Conservation (phyloP, 2,113 vertebrate species). For the Chloropsis hardwickii region DNA sequence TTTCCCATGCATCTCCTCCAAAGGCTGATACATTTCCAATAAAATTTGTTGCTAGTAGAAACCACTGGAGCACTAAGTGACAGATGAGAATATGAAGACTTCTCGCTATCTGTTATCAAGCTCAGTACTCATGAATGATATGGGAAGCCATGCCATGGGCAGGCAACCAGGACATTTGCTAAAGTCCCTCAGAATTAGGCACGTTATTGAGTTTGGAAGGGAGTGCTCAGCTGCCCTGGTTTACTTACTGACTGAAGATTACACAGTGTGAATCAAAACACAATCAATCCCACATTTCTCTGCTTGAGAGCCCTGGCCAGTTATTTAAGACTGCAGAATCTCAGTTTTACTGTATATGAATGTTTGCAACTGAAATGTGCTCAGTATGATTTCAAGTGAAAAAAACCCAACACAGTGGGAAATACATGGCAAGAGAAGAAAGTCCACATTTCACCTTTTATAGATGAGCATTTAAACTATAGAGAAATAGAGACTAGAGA, state of each 20-base stretch:
- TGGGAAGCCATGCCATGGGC: neutral
- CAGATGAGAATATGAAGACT: neutral
- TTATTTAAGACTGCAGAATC: neutral
- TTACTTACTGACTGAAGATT: neutral
- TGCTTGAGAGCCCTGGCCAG: neutral
- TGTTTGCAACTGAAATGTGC: neutral
- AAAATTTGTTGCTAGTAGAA: neutral
- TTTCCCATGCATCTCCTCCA: neutral
- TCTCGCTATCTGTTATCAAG: neutral
- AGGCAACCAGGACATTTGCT: neutral
- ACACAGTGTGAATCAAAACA: neutral
- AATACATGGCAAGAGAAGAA: neutral
- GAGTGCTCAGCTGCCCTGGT: neutral
- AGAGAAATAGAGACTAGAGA: neutral
- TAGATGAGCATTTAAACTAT: neutral
- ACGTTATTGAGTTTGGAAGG: neutral
- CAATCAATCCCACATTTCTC: neutral
- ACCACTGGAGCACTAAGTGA: neutral
- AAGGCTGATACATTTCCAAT: neutral
- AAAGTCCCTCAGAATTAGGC: neutral
- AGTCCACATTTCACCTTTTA: neutral
- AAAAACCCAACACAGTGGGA: neutral
- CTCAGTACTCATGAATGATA: neutral
- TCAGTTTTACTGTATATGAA: neutral
- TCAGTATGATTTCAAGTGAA: neutral